A percentile compares a stretch with the other conserved stretches of the same genome.
phyloP scores from a whole-genome alignment of 2,888 invertebrate species.

The Pogonocherus hispidulus region DNA sequence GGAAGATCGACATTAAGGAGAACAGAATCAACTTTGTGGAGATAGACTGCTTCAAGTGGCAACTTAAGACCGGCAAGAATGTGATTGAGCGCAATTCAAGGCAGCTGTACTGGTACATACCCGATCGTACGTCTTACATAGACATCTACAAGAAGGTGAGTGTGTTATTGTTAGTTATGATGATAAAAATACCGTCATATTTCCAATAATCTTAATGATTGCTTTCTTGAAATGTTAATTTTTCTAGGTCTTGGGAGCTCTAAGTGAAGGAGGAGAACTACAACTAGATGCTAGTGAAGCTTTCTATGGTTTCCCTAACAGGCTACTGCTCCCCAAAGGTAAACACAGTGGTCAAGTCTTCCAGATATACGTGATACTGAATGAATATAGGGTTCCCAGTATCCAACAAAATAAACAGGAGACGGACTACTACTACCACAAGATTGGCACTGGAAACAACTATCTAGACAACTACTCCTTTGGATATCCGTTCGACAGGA shows the following conservation, averaged over 20 bases:
- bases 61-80: slow-evolving; percentile 77
- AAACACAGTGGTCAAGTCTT: slow-evolving; percentile 74
- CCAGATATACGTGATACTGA: slow-evolving; percentile 70
- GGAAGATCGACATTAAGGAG: slow-evolving; percentile 70
- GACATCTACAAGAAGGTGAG: slow-evolving; percentile 75
- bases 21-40: slow-evolving; percentile 75
- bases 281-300: slow-evolving; percentile 10
- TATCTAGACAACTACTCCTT: slow-evolving; percentile 75
- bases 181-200: no score
- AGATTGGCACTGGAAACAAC: slow-evolving; percentile 14
- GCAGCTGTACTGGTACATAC: slow-evolving; percentile 75
- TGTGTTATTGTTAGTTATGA: no score
- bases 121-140: slow-evolving; percentile 76
- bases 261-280: slow-evolving; percentile 58
- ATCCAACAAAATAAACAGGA: slow-evolving; percentile 9
- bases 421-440: slow-evolving; percentile 8
- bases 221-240: neutral
- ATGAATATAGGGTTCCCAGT: slow-evolving; percentile 56
- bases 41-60: slow-evolving; percentile 74
- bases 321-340: slow-evolving; percentile 75
- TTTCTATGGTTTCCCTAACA: slow-evolving; percentile 9
- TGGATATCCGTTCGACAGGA: slow-evolving; percentile 83
- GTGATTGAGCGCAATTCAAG: slow-evolving; percentile 78
- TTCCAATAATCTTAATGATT: no score
- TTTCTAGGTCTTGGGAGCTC: slow-evolving; percentile 55